Conservation (phyloP, 2,888 invertebrate genomes). For the Homarus gammarus region DNA sequence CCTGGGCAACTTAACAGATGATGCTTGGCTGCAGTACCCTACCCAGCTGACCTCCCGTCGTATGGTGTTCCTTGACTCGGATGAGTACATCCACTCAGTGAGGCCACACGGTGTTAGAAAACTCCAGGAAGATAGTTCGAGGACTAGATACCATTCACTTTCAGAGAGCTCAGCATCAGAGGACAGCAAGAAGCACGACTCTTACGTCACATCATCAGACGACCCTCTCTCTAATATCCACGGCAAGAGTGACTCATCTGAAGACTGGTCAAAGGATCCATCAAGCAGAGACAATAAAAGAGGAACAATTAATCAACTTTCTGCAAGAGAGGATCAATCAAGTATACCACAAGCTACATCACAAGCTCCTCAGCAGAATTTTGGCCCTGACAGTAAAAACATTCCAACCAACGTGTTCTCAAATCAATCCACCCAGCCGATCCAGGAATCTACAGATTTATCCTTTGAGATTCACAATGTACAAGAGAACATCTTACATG, state of each 20-base stretch:
- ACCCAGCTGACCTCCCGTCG: slow-evolving; percentile 18
- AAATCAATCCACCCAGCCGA: not conserved
- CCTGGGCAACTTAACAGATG: slow-evolving; percentile 71
- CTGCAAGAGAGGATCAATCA: not conserved
- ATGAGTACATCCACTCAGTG: slow-evolving; percentile 48
- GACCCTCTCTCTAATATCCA: not conserved
- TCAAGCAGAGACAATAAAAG: not conserved
- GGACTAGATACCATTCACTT: not conserved
- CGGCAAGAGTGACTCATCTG: not conserved
- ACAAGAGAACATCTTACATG: not conserved
- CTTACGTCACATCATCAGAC: not conserved
- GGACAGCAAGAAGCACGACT: slow-evolving; percentile 11
- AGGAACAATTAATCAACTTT: not conserved
- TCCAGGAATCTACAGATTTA: not conserved
- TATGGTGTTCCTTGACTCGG: slow-evolving; percentile 46
- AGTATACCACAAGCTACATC: not conserved
- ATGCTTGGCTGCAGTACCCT: slow-evolving; percentile 73
- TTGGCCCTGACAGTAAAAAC: not conserved
- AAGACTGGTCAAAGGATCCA: not conserved
- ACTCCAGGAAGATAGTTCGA: not conserved
- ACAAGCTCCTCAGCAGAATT: not conserved
- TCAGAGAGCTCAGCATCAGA: slow-evolving; percentile 16
- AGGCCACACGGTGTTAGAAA: not conserved
- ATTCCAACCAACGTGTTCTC: not conserved
- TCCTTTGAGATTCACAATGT: not conserved